phyloP scores from a whole-genome alignment of 2,797 vertebrate species.

The Holocentrus rufus region DNA sequence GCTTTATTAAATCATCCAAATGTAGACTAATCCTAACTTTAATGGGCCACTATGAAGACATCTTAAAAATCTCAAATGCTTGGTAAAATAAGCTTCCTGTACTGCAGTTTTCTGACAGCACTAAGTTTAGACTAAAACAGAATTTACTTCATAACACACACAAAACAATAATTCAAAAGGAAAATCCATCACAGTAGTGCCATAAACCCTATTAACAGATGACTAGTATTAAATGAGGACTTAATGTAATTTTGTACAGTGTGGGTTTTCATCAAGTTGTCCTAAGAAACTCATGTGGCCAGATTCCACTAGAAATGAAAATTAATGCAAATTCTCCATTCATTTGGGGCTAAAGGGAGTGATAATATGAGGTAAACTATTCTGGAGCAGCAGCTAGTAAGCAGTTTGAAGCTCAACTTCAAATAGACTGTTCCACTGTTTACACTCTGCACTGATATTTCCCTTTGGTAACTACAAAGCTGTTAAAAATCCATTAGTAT shows the following conservation, averaged over 20 bases:
- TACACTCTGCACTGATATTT: neutral
- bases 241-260: constrained; percentile 19
- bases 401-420: neutral
- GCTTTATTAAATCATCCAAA: constrained; percentile 53
- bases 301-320: constrained; percentile 29
- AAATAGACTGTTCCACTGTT: neutral
- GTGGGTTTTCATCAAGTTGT: constrained; percentile 35
- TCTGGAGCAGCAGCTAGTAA: neutral
- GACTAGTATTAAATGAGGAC: neutral
- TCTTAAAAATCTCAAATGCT: constrained; percentile 5
- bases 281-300: constrained; percentile 25
- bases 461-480: too few relatives aligned
- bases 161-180: neutral
- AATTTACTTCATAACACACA: neutral
- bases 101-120: neutral
- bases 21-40: constrained; percentile 5
- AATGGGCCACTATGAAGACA: neutral
- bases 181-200: neutral
- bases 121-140: neutral
- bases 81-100: neutral
- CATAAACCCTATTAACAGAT: neutral
- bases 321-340: constrained; percentile 33
- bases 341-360: neutral
- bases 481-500: too few relatives aligned
- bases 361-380: neutral